phyloP scores from a whole-genome alignment of 64 coral and sea anemone species.

The Stichodactyla mertensii region DNA sequence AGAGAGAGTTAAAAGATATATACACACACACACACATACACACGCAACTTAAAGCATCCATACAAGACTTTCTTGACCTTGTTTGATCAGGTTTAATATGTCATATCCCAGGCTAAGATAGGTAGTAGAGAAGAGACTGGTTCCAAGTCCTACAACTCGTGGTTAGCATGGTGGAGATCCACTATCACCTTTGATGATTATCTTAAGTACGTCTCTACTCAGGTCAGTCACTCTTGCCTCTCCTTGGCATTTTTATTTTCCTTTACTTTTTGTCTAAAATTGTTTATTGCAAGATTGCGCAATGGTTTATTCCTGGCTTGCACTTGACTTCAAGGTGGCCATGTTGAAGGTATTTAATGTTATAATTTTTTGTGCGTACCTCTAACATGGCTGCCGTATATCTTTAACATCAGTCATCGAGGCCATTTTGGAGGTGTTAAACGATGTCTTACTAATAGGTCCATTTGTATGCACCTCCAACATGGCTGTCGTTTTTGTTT shows the following conservation, averaged over 20 bases:
- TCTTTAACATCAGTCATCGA: too few species aligned
- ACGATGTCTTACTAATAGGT: too few species aligned
- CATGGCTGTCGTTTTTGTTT: too few species aligned
- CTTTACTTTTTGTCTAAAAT: too few species aligned
- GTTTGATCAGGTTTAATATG: background rate
- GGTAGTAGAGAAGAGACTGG: slow-evolving; percentile 55
- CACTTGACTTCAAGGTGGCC: too few species aligned
- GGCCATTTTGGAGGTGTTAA: too few species aligned
- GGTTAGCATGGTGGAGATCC: slow-evolving; percentile 96
- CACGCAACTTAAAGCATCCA: background rate
- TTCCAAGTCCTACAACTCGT: slow-evolving; percentile 86
- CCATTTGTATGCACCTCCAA: background rate
- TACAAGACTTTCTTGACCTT: background rate
- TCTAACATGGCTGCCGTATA: too few species aligned
- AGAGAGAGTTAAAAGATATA: too few species aligned
- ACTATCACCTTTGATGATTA: slow-evolving; percentile 91
- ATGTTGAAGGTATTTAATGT: too few species aligned
- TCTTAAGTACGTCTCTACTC: slow-evolving; percentile 82
- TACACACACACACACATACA: background rate
- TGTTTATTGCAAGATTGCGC: background rate
- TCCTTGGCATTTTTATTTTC: too few species aligned
- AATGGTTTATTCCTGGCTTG: background rate
- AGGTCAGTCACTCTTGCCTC: slow-evolving; percentile 37
- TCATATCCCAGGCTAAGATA: slow-evolving; percentile 54
- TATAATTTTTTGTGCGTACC: too few species aligned